These are phyloP conservation scores for Tenthredo livida DNA, from an alignment of 2,888 invertebrate species.

Conservation along the genomic window DNA sequence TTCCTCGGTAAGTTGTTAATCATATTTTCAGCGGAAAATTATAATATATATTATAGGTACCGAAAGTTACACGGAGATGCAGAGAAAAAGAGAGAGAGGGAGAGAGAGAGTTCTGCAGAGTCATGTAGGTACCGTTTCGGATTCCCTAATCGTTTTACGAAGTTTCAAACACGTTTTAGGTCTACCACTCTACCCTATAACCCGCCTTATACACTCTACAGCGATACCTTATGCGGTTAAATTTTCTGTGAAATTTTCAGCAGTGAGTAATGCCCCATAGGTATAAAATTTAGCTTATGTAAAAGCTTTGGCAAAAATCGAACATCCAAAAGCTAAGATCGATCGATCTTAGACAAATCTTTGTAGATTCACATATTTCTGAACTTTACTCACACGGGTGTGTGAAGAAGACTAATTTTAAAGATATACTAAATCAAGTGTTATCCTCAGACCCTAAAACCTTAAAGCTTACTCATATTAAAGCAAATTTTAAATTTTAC, in stretches of 20 bases:
- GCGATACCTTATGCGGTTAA: constrained; percentile 11
- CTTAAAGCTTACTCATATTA: neutral
- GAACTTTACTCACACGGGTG: neutral
- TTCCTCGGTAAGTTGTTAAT: constrained; percentile 26
- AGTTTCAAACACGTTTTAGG: constrained; percentile 39
- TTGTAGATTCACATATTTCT: neutral
- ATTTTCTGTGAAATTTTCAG: neutral
- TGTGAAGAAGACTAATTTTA: neutral
- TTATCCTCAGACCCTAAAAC: neutral
- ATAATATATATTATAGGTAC: neutral
- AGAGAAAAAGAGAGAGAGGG: too few species aligned
- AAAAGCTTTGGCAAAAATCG: neutral
- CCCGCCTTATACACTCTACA: neutral
- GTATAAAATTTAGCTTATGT: neutral
- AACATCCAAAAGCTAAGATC: neutral
- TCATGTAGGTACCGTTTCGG: constrained; percentile 12
- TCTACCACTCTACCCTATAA: neutral
- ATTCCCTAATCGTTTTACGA: constrained; percentile 42
- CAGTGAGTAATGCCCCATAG: constrained; percentile 4
- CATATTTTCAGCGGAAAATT: constrained; percentile 1
- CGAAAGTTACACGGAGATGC: neutral
- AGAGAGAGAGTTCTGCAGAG: neutral
- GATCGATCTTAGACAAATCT: neutral
- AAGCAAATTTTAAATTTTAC: neutral
- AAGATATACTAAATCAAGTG: neutral